Evolutionary conservation across 2,888 invertebrate genomes (phyloP), one percentile per base, ranked within the genome.

Genomic region (Metellina segmentata): DNA sequence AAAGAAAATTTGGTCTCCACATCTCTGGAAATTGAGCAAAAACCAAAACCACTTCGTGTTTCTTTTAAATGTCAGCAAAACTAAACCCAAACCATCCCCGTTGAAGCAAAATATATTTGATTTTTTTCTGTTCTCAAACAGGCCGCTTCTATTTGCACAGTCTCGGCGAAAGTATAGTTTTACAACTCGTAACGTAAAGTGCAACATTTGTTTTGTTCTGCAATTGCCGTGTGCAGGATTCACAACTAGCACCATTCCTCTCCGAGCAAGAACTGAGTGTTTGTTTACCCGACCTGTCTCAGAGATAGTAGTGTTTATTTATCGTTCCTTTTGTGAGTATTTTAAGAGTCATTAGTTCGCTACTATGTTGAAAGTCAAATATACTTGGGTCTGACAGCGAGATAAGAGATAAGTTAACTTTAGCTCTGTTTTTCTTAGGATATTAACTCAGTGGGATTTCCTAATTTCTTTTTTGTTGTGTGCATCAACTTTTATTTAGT

Each of bases 271-370:
- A 34, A 34, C 34, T 34, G 16, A 16, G 7, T 75, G 61, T 85
- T 85, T 75, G 61, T 85, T 75, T 85, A 85, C 53, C 11, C 53
- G 61, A 85, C 19, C 61, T 75, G 75, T 61, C 52, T 13, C 53
- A 53, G n/a, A 75, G 61, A 34, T 61, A 85, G 48, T 34, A 53
- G n/a, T 11, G 74, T 85, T 61, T 85, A 61, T 85, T 75, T 85
- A n/a, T 5, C 19, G 11, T 16, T 8, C 52, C 52, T 78, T 74
- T 20, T 20, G 53, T 75, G 48, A n/a, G 74, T 75, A 85, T 85
- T 85, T 75, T 61, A 20, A 53, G 61, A 61, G 61, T 48, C 75
- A 85, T 69, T 49, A 69, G 48, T n/a, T 51, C n/a, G 19, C 48
- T 51, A 8, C 19, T 49, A n/a, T 71, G 70, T 61, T 79, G 61